A percentile compares a stretch with the other conserved stretches of the same genome.
Evolutionary conservation across 2,888 invertebrate genomes (phyloP).

Genomic region (Merodon equestris): DNA sequence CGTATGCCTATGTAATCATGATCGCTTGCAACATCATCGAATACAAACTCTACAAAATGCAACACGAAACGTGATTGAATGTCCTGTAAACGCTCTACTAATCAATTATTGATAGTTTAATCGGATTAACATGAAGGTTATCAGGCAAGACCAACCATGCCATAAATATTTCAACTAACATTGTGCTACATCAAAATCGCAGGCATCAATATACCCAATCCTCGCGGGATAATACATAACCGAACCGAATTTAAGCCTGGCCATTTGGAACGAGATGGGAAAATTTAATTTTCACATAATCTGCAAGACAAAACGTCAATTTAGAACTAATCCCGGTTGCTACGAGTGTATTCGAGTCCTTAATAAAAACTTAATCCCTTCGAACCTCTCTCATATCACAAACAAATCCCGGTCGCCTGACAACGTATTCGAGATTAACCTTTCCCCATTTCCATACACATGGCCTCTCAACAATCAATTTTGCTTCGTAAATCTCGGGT

Average conservation of each 20-base stretch:
- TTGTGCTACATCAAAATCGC: no score
- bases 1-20: no score
- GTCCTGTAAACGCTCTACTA: slow-evolving; percentile 25
- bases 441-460: slow-evolving; percentile 33
- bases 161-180: no score
- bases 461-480: slow-evolving; percentile 53
- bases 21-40: slow-evolving; percentile 14
- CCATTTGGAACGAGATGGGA: not conserved
- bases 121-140: slow-evolving; percentile 30
- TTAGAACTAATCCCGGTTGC: slow-evolving; percentile 13
- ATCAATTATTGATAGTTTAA: slow-evolving; percentile 36
- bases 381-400: slow-evolving; percentile 27
- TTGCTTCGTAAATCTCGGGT: slow-evolving; percentile 38
- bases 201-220: no score
- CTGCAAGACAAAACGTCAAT: slow-evolving; percentile 2
- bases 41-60: no score
- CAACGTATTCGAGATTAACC: slow-evolving; percentile 25
- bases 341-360: slow-evolving; percentile 1
- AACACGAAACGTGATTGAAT: slow-evolving; percentile 24
- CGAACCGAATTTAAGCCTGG: no score
- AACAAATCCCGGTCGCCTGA: slow-evolving; percentile 19
- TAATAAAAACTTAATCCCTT: slow-evolving; percentile 34
- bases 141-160: no score
- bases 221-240: no score
- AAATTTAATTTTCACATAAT: slow-evolving; percentile 10